phyloP scores from a whole-genome alignment of 2,113 vertebrate species.

The Lepus timidus region DNA sequence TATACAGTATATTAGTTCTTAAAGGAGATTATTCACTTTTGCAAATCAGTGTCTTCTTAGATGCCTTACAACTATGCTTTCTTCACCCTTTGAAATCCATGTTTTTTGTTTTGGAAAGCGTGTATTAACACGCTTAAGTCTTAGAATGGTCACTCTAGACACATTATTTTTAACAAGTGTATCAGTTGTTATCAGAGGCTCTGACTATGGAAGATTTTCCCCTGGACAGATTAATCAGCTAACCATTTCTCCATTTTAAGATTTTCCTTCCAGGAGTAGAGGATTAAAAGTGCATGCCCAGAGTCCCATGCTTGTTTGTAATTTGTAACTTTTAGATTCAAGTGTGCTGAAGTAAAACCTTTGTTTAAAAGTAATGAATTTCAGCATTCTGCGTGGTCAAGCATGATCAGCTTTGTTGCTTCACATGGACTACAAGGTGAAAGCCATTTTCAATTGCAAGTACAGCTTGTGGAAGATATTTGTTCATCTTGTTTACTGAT shows the following conservation, averaged over 20 bases:
- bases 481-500: background rate
- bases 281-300: background rate
- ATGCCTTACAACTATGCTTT: conserved; percentile 33
- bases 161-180: background rate
- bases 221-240: background rate
- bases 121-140: background rate
- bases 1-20: background rate
- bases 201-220: background rate
- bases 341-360: conserved; percentile 13
- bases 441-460: background rate
- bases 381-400: background rate
- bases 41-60: background rate
- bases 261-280: background rate
- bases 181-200: background rate
- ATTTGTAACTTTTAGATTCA: conserved; percentile 10
- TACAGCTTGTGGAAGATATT: background rate
- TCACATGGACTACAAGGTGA: background rate
- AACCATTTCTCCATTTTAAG: background rate
- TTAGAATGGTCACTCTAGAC: background rate
- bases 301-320: background rate
- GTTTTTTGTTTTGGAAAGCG: conserved; percentile 18
- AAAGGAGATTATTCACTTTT: background rate
- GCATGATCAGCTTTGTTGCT: background rate
- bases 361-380: conserved; percentile 2
- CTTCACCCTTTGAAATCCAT: background rate